Base-by-base conservation (phyloP, 2,888 invertebrate genomes). In the Pollenia griseotomentosa region DNA sequence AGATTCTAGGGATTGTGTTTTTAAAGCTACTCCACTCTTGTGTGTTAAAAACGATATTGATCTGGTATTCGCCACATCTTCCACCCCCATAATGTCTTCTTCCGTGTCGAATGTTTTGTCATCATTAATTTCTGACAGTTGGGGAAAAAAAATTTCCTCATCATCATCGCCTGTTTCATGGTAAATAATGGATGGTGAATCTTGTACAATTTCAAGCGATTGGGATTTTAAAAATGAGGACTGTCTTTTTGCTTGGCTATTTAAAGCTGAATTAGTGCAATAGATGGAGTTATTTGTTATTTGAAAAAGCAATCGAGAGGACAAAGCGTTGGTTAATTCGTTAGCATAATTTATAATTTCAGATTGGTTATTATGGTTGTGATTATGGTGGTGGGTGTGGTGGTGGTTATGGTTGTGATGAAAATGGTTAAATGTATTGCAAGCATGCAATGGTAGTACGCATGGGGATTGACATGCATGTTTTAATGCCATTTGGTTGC, bases 1-100 rank as follows among this genome's bases (percentile, higher is more conserved):
- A 91, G 93, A 94, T 92, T 94, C 94, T 42, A 94, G 77, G 59
- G 91, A 90, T 89, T 92, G 91, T 14, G 90, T 82, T 80, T 91
- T 92, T 68, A 91, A 88, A 81, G 90, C 85, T 65, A 89, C 48
- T 61, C 68, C 80, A 75, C 81, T 70, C 65, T 68, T 85, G 73
- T 88, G 79, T 33, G 68, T 46, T 55, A 80, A 84, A 53, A 82
- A 66, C 23, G 80, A 51, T 12, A 59, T 55, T 75, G 85, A 77
- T 77, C 70, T 53, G 19, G 70, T 48, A 40, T 70, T 70, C 71
- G 81, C 48, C 86, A 63, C 23, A 70, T 77, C 57, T 83, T 85
- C 85, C 19, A 51, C 61, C 2, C 14, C 44, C 9, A 10, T 44
- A 12, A 8, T 23, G 33, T 68, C 19, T 40, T 68, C 59, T 40